phyloP scores from a whole-genome alignment of 2,888 invertebrate species.

The Timema podura region DNA sequence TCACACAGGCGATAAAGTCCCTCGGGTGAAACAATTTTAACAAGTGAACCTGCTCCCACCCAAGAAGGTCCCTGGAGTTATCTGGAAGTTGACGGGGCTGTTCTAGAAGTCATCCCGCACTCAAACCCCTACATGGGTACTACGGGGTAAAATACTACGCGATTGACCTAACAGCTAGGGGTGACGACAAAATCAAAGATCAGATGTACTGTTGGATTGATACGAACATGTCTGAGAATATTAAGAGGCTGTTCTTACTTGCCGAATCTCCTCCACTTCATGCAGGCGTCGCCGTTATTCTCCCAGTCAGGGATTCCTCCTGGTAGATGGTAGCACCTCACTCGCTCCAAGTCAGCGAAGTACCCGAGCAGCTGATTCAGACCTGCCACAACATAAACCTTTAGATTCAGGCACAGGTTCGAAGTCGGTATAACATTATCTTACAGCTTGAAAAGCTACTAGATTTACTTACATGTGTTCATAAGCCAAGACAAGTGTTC shows the following conservation, averaged over 20 bases:
- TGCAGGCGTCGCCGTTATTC: constrained; percentile 69
- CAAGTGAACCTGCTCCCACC: too few relatives aligned
- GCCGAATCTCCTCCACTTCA: constrained; percentile 81
- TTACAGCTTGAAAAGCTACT: background rate
- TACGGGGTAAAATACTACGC: background rate
- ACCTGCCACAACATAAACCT: constrained; percentile 44
- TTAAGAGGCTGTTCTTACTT: constrained; percentile 54
- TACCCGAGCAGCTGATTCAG: constrained; percentile 76
- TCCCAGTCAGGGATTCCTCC: constrained; percentile 74
- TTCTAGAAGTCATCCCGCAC: too few relatives aligned
- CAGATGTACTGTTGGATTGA: background rate
- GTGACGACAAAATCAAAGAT: background rate
- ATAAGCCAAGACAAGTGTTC: background rate
- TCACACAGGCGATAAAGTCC: too few relatives aligned
- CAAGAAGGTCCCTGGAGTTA: too few relatives aligned
- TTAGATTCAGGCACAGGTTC: too few relatives aligned
- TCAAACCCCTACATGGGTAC: background rate
- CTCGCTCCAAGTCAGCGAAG: constrained; percentile 79
- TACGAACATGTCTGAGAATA: background rate
- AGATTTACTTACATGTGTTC: background rate
- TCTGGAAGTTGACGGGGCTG: too few relatives aligned
- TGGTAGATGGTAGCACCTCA: constrained; percentile 70
- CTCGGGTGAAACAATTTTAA: too few relatives aligned
- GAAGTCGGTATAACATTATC: background rate
- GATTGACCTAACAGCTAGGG: background rate